Conservation (phyloP, 2,888 invertebrate genomes). For the Tribolium freemani region DNA sequence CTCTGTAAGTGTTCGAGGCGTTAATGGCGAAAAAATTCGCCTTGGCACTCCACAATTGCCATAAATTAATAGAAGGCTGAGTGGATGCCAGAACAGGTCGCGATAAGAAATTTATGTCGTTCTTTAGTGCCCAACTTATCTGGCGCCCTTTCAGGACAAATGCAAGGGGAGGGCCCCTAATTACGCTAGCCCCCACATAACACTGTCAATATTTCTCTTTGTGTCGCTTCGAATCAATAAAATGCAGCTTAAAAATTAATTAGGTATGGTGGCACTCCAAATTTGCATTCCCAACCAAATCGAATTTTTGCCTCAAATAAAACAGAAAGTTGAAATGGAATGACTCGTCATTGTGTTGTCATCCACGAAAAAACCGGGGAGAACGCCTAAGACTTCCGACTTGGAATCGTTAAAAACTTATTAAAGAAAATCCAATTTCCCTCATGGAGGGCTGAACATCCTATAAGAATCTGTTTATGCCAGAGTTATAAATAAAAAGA, state of each 20-base stretch:
- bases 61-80: constrained; percentile 24
- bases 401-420: constrained; percentile 18
- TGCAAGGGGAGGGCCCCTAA: constrained; percentile 16
- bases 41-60: constrained; percentile 4
- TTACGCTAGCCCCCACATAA: constrained; percentile 9
- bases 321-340: neutral
- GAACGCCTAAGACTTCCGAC: neutral
- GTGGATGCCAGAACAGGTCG: constrained; percentile 9
- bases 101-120: constrained; percentile 35
- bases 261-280: neutral
- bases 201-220: constrained; percentile 10
- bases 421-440: constrained; percentile 27
- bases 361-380: neutral
- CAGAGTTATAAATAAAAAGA: constrained; percentile 4
- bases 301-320: neutral
- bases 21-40: neutral
- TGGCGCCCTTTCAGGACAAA: constrained; percentile 21
- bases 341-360: neutral
- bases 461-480: neutral
- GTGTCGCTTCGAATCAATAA: neutral
- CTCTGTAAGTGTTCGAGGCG: neutral
- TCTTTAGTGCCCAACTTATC: constrained; percentile 23
- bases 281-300: neutral
- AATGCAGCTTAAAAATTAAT: neutral
- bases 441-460: neutral